These are phyloP conservation scores for Drymonia ruficornis DNA, from an alignment of 2,888 invertebrate species.

Conservation along the genomic window DNA sequence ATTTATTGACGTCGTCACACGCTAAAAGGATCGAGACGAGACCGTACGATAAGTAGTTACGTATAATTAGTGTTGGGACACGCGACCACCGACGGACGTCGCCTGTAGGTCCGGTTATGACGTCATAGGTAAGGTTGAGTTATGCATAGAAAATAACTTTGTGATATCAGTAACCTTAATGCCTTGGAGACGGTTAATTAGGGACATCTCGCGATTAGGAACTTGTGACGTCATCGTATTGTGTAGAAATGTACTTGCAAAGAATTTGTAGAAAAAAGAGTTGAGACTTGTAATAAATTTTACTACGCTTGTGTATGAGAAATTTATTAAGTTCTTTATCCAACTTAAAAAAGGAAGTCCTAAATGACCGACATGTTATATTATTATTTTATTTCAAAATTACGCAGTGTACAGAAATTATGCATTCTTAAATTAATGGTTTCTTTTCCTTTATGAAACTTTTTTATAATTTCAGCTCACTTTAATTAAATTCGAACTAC, in stretches of 20 bases:
- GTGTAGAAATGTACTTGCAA: no score
- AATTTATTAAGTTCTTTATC: no score
- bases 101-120: constrained; percentile 14
- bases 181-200: background rate
- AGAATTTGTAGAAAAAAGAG: no score
- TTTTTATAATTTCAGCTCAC: background rate
- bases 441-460: no score
- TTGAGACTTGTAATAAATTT: no score
- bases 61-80: constrained; percentile 76
- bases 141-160: background rate
- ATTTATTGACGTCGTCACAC: constrained; percentile 75
- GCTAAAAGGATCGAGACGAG: constrained; percentile 77
- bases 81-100: constrained; percentile 71
- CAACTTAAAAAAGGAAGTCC: no score
- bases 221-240: background rate
- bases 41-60: constrained; percentile 66
- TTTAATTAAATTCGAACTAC: background rate
- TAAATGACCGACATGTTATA: no score
- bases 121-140: background rate
- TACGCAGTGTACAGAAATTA: no score
- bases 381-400: no score
- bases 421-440: no score
- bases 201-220: background rate
- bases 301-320: no score
- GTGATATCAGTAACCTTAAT: background rate